phyloP scores from a whole-genome alignment of 2,797 vertebrate genomes.

The Atherinosoma microstoma region DNA sequence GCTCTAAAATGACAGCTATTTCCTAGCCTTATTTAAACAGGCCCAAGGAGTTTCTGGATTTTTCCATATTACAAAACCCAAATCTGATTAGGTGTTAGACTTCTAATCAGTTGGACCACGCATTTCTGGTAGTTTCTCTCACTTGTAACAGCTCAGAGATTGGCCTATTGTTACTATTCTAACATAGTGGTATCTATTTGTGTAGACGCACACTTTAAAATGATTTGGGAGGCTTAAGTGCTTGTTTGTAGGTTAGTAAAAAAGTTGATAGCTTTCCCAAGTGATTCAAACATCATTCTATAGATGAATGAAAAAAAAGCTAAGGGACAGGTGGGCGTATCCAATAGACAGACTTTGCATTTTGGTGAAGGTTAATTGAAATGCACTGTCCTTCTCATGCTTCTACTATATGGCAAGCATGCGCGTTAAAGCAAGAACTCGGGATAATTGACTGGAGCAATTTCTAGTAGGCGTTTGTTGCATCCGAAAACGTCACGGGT shows the following conservation, averaged over 20 bases:
- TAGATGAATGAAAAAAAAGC: not conserved
- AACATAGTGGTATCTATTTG: not conserved
- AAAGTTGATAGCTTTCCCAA: not conserved
- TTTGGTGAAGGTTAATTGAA: not conserved
- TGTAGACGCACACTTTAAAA: not conserved
- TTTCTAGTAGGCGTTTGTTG: slow-evolving; percentile 18
- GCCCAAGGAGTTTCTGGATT: slow-evolving; percentile 1
- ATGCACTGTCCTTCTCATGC: not conserved
- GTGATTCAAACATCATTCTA: not conserved
- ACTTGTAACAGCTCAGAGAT: not conserved
- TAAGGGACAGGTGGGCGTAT: not conserved
- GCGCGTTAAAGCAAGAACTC: not conserved
- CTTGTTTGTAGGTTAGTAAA: not conserved
- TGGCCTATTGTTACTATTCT: not conserved
- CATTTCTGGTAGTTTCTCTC: slow-evolving; percentile 37
- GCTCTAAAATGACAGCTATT: slow-evolving; percentile 27
- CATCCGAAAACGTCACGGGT: slow-evolving; percentile 43
- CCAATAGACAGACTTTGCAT: not conserved
- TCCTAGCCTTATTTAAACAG: not conserved
- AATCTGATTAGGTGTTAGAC: slow-evolving; percentile 33
- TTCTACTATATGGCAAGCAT: not conserved
- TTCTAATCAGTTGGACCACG: not conserved
- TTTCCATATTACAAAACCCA: slow-evolving; percentile 6
- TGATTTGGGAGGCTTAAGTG: not conserved
- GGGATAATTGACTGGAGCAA: not conserved